phyloP scores from a whole-genome alignment of 2,113 vertebrate genomes.

The Centrocercus urophasianus region DNA sequence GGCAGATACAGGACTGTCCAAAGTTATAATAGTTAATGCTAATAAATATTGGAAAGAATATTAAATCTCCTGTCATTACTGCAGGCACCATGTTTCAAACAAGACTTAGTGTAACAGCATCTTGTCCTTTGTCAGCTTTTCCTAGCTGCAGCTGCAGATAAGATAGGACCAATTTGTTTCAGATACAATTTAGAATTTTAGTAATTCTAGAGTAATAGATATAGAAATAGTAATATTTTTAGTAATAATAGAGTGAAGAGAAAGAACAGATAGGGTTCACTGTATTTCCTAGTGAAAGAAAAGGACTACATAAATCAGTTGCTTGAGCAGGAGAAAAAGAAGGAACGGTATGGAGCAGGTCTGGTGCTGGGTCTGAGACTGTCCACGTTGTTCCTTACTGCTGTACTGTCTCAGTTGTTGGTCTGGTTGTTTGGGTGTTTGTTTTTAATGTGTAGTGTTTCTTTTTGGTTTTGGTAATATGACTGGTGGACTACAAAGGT shows the following conservation, averaged over 20 bases:
- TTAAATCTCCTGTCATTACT: background rate
- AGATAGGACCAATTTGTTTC: background rate
- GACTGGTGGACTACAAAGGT: background rate
- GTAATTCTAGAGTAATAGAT: background rate
- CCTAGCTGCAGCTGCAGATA: accelerated
- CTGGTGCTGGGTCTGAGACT: background rate
- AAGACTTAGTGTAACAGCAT: background rate
- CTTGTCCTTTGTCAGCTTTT: background rate
- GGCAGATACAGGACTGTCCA: background rate
- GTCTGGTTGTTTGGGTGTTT: background rate
- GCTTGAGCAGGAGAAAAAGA: background rate
- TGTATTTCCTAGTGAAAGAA: background rate
- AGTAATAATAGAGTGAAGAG: background rate
- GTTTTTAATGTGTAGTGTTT: background rate
- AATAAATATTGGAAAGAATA: background rate
- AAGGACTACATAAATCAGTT: background rate
- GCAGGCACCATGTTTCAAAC: accelerated
- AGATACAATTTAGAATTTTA: background rate
- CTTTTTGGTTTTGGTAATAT: background rate
- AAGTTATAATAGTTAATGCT: background rate
- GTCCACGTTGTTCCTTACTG: background rate
- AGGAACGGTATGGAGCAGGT: accelerated
- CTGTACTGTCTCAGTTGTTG: background rate
- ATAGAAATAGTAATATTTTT: too few species aligned
- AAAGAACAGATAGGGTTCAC: background rate